Percentiles rank a stretch among this genome's conserved stretches.
phyloP scores from a whole-genome alignment of 1,140 invertebrate species.

The Arion vulgaris region DNA sequence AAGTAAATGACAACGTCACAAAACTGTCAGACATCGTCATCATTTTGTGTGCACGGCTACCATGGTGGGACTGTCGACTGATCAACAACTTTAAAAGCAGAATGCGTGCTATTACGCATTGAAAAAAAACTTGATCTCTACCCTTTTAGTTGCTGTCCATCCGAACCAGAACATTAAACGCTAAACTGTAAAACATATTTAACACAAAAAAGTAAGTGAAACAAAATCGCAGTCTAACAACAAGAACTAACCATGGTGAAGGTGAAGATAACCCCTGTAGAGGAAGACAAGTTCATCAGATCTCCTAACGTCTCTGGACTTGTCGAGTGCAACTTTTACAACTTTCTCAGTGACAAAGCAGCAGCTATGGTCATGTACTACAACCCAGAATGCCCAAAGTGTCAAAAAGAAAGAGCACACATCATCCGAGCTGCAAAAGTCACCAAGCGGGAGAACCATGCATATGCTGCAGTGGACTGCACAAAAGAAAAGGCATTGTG shows the following conservation, averaged over 20 bases:
- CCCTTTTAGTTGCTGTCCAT: background rate
- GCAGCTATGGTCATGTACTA: conserved; percentile 23
- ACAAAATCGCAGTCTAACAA: too few relatives aligned
- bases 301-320: background rate
- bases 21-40: background rate
- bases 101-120: background rate
- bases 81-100: background rate
- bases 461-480: conserved; percentile 27
- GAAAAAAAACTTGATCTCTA: background rate
- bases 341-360: background rate
- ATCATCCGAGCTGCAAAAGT: conserved; percentile 13
- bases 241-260: conserved; percentile 14
- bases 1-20: background rate
- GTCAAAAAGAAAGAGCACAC: background rate
- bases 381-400: background rate
- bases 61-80: background rate
- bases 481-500: conserved; percentile 1
- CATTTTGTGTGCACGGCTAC: background rate
- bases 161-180: background rate
- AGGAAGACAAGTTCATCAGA: conserved; percentile 10
- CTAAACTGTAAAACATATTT: background rate
- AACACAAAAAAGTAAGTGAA: too few relatives aligned
- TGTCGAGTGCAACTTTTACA: conserved; percentile 21
- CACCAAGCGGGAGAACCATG: background rate
- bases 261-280: background rate